These are phyloP conservation scores for Mesoligia furuncula DNA, from an alignment of 2,888 invertebrate species.

Conservation along the genomic window DNA sequence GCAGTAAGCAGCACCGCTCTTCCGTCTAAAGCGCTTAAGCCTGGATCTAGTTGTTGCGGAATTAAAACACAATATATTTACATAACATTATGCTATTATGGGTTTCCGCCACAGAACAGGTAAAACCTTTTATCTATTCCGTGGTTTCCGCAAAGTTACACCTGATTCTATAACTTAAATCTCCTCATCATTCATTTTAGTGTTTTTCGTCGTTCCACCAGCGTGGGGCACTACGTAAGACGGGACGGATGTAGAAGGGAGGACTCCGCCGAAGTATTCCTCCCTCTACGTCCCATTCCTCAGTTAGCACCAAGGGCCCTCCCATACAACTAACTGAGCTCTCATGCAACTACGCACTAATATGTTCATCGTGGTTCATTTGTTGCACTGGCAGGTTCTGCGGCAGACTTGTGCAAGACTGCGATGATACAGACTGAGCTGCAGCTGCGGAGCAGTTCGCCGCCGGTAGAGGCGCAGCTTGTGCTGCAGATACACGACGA, in stretches of 20 bases:
- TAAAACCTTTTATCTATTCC: not conserved
- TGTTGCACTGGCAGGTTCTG: constrained; percentile 77
- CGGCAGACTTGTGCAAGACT: constrained; percentile 88
- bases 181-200: not conserved
- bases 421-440: constrained; percentile 80
- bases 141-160: not conserved
- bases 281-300: not conserved
- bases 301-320: not conserved
- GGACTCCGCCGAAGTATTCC: not conserved
- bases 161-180: not conserved
- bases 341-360: not conserved
- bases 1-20: not conserved
- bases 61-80: too few relatives aligned
- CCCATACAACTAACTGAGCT: too few relatives aligned
- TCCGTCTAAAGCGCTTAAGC: not conserved
- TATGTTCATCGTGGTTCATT: not conserved
- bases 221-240: not conserved
- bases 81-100: not conserved
- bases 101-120: not conserved
- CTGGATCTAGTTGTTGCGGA: too few relatives aligned
- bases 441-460: constrained; percentile 63
- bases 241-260: not conserved
- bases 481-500: constrained; percentile 89
- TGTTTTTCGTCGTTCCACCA: not conserved
- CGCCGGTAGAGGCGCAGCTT: constrained; percentile 71